Evolutionary conservation across 2,797 vertebrate species (phyloP).

Genomic region (Sciaenops ocellatus): DNA sequence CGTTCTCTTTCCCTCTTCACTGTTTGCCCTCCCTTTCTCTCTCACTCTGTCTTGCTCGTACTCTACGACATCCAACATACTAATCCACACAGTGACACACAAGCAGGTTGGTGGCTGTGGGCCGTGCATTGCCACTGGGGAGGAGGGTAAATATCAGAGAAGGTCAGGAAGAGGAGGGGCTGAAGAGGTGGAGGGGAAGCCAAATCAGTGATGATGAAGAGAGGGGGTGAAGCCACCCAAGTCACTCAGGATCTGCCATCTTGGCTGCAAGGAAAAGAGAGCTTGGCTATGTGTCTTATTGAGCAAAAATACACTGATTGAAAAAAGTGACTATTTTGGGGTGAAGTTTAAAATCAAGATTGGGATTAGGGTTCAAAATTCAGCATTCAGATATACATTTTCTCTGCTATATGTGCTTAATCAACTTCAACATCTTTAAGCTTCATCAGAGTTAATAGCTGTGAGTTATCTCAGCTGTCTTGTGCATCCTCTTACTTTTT

Average conservation of each 20-base stretch:
- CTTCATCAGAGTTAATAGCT: neutral
- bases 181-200: constrained; percentile 61
- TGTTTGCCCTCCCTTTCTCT: constrained; percentile 46
- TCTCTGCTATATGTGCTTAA: neutral
- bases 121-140: constrained; percentile 78
- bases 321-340: constrained; percentile 11
- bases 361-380: neutral
- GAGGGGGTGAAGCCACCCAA: constrained; percentile 32
- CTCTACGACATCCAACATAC: constrained; percentile 62
- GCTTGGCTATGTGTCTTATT: constrained; percentile 8
- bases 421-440: constrained; percentile 5
- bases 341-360: constrained; percentile 22
- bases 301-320: constrained; percentile 8
- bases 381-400: neutral
- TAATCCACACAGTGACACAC: constrained; percentile 71
- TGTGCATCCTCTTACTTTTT: neutral
- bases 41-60: constrained; percentile 44
- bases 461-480: neutral
- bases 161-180: constrained; percentile 82
- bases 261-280: constrained; percentile 39
- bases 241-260: constrained; percentile 51
- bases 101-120: constrained; percentile 69
- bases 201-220: constrained; percentile 68
- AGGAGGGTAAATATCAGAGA: constrained; percentile 88
- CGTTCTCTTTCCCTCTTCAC: constrained; percentile 38